A percentile compares a stretch with the other conserved stretches of the same genome.
These are phyloP conservation scores for Serrognathus titanus DNA, from an alignment of 2,888 invertebrate species.

Conservation along the genomic window DNA sequence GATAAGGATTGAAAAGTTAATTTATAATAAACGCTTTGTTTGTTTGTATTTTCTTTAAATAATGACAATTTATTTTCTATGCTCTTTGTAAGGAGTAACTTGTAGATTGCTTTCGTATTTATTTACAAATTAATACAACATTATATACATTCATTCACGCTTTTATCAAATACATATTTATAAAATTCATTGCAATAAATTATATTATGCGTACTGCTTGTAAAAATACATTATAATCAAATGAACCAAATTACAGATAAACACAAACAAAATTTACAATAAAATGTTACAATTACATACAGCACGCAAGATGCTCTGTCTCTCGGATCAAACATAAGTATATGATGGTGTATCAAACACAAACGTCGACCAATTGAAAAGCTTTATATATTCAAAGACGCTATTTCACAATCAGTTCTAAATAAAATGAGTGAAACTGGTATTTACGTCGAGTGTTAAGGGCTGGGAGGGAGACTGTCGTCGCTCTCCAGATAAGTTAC, in stretches of 20 bases:
- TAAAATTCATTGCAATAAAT: slow-evolving; percentile 41
- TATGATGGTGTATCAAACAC: neutral
- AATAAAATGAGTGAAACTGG: neutral
- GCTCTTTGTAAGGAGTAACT: too few species aligned
- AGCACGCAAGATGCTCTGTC: slow-evolving; percentile 23
- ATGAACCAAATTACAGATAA: slow-evolving; percentile 34
- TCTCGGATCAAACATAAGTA: slow-evolving; percentile 8
- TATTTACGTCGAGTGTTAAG: slow-evolving; percentile 51
- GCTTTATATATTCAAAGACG: neutral
- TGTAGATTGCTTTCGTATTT: slow-evolving; percentile 27
- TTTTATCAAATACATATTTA: slow-evolving; percentile 38
- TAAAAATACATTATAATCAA: slow-evolving; percentile 38
- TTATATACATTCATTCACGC: slow-evolving; percentile 39
- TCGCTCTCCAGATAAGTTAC: slow-evolving; percentile 92
- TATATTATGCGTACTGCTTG: slow-evolving; percentile 34
- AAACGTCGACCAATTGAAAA: neutral
- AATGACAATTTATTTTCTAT: too few species aligned
- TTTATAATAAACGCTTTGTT: too few species aligned
- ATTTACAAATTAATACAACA: slow-evolving; percentile 37
- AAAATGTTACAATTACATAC: slow-evolving; percentile 38
- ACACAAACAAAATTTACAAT: slow-evolving; percentile 41
- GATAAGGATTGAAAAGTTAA: too few species aligned
- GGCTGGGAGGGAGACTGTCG: slow-evolving; percentile 71
- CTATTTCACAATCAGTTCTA: slow-evolving; percentile 1
- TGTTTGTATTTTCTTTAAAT: too few species aligned